Evolutionary conservation across 23 tunicate species (phyloP).

Genomic region (Trididemnum clinides): DNA sequence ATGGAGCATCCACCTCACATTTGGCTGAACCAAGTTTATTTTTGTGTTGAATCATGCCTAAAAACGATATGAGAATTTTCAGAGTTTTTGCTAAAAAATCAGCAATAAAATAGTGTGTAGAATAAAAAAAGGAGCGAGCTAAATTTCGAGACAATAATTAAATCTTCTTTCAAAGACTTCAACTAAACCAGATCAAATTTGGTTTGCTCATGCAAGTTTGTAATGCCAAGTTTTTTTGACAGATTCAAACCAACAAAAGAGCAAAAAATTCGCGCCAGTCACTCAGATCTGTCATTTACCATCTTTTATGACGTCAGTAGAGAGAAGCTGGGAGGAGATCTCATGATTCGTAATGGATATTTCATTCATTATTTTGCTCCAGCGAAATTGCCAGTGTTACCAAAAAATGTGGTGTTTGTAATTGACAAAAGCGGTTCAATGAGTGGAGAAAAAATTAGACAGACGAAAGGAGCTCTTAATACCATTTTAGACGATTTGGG

Average conservation of each 20-base stretch:
- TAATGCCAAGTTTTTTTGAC: no score
- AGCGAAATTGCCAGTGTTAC: conserved; percentile 53
- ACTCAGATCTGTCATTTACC: conserved; percentile 30
- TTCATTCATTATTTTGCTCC: conserved; percentile 88
- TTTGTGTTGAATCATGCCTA: no score
- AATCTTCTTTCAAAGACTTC: no score
- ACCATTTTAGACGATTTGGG: conserved; percentile 49
- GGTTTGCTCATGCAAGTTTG: no score
- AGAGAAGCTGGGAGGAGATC: conserved; percentile 62
- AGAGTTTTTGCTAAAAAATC: no score
- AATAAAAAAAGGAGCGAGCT: no score
- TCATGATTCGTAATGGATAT: conserved; percentile 54
- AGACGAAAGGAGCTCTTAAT: conserved; percentile 57
- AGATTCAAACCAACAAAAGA: conserved; percentile 53
- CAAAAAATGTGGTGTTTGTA: conserved; percentile 76
- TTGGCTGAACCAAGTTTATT: no score
- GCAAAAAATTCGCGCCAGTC: conserved; percentile 26
- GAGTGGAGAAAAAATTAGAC: conserved; percentile 51
- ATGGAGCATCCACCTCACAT: no score
- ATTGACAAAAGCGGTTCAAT: conserved; percentile 82
- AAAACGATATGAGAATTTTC: no score
- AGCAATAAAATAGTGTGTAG: no score
- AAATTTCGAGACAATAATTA: no score
- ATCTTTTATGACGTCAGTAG: conserved; percentile 74
- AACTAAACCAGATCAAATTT: no score